These are phyloP conservation scores for Marisa cornuarietis DNA, from an alignment of 1,140 invertebrate genomes.

Conservation along the genomic window DNA sequence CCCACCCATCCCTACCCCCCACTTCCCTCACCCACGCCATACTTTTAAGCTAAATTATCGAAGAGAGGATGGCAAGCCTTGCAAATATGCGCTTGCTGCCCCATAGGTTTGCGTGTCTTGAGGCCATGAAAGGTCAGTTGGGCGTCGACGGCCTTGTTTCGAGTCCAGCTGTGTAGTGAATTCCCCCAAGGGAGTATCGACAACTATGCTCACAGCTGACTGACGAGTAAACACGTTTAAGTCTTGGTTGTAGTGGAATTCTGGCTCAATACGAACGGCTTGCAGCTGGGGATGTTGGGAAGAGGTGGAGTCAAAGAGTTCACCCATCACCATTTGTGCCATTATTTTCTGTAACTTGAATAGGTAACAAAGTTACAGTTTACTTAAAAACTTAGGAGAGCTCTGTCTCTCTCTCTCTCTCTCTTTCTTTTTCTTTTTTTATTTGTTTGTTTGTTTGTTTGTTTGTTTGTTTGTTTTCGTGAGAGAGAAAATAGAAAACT, in stretches of 20 bases:
- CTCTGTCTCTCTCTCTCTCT: conserved; percentile 14
- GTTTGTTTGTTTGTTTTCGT: not conserved
- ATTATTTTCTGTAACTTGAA: too few species aligned
- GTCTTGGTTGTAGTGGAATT: too few species aligned
- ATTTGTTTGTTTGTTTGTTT: not conserved
- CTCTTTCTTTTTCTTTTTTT: too few species aligned
- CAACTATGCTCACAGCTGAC: not conserved
- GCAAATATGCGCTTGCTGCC: not conserved
- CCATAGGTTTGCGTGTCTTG: not conserved
- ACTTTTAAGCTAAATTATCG: not conserved
- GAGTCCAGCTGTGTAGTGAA: too few species aligned
- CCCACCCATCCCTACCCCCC: not conserved
- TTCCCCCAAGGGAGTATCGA: not conserved
- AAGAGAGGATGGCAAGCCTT: not conserved
- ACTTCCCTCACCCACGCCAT: not conserved
- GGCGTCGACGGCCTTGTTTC: too few species aligned
- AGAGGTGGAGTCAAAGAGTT: too few species aligned
- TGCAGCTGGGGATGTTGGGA: too few species aligned
- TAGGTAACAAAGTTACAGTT: too few species aligned
- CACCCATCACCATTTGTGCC: too few species aligned
- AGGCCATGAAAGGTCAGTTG: not conserved
- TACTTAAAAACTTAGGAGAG: too few species aligned
- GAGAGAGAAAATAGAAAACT: not conserved
- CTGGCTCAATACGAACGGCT: too few species aligned
- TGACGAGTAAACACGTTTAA: not conserved